Evolutionary conservation across 2,888 invertebrate genomes (phyloP), one percentile per base, ranked within the genome.

Genomic region (Epirrita christyi): DNA sequence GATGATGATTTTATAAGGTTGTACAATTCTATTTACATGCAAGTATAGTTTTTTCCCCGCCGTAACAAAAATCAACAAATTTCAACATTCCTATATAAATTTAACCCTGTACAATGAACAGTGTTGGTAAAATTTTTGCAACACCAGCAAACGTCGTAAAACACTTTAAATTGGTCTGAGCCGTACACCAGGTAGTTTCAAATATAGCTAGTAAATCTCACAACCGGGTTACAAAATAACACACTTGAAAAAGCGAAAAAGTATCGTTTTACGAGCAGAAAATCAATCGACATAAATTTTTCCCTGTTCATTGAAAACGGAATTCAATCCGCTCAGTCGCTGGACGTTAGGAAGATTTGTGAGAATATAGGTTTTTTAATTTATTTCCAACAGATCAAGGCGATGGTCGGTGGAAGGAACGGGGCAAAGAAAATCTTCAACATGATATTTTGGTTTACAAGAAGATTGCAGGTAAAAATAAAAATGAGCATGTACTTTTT

Each of bases 381-480:
- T 78, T 77, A 70, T 73, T 71, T 72, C 66, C 59, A 59, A 55
- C 77, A 91, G 91, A 82, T 72, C 78, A 80, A 73, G 89, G 90
- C 43, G 85, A 87, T 65, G 88, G 90, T 37, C 82, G 81, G 28
- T 86, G 88, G 87, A 89, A 87, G 64, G 84, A 80, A 72, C 77
- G 73, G 60, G 83, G 80, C 51, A 80, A 72, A 72, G 81, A 83
- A 64, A 81, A 79, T 58, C 73, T 85, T 45, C 76, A 80, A 64
- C 80, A 81, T 55, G 87, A 88, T 71, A 81, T 87, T 59, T 76
- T 75, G 63, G 59, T 74, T 45, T 86, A 87, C 62, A 81, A 77
- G 70, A 81, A 79, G 60, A 83, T 86, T 71, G 75, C 85, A 65
- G 90, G 91, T 91, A 73, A 40, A 44, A 29, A n/a, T n/a, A n/a